Percentiles rank a stretch among this genome's conserved stretches.
phyloP scores from a whole-genome alignment of 2,113 vertebrate genomes.

The Notothenia rossii region DNA sequence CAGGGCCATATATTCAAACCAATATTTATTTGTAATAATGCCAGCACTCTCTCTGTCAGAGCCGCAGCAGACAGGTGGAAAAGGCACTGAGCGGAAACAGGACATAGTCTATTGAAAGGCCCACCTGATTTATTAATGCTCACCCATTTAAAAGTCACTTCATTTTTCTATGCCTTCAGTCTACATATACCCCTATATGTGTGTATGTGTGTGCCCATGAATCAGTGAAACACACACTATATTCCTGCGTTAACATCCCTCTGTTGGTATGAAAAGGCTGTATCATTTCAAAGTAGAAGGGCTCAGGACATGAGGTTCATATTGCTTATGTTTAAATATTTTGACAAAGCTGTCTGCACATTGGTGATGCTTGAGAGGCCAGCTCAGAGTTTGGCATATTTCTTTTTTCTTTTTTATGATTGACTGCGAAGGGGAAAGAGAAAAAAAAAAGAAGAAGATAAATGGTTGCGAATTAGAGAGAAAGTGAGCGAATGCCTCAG shows the following conservation, averaged over 20 bases:
- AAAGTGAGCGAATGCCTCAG: slow-evolving; percentile 69
- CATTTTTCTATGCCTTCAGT: slow-evolving; percentile 57
- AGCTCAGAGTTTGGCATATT: slow-evolving; percentile 65
- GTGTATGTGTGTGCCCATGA: slow-evolving; percentile 41
- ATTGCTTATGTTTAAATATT: slow-evolving; percentile 72
- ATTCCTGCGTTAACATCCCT: slow-evolving; percentile 24
- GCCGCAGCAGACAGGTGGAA: slow-evolving; percentile 60
- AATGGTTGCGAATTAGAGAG: slow-evolving; percentile 65
- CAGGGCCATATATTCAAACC: slow-evolving; percentile 81
- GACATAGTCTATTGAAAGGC: slow-evolving; percentile 65
- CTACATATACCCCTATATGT: slow-evolving; percentile 37
- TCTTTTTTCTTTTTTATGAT: slow-evolving; percentile 61
- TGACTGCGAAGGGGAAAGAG: slow-evolving; percentile 58
- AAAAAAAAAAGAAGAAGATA: slow-evolving; percentile 34
- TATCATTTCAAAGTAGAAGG: slow-evolving; percentile 49
- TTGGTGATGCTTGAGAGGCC: slow-evolving; percentile 61
- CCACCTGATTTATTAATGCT: slow-evolving; percentile 79
- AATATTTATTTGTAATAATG: slow-evolving; percentile 83
- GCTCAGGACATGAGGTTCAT: slow-evolving; percentile 58
- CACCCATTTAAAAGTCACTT: slow-evolving; percentile 72
- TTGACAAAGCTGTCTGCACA: slow-evolving; percentile 66
- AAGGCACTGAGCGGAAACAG: slow-evolving; percentile 53
- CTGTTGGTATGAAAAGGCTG: slow-evolving; percentile 47
- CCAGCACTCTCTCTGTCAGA: slow-evolving; percentile 66
- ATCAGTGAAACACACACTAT: slow-evolving; percentile 53